phyloP scores from a whole-genome alignment of 2,113 vertebrate species.

The Nycticryphes semicollaris region DNA sequence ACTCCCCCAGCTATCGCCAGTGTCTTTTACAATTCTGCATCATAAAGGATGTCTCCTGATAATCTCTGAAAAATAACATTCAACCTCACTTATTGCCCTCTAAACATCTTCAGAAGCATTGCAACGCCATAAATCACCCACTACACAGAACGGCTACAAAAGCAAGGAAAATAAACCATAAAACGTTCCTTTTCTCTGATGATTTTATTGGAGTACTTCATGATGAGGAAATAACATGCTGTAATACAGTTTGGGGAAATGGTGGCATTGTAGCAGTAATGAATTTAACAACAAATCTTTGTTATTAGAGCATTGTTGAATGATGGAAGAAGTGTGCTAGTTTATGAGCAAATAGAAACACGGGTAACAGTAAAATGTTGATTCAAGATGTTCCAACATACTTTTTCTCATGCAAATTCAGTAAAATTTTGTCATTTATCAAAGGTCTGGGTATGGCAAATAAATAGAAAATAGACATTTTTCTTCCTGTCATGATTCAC shows the following conservation, averaged over 20 bases:
- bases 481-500: not conserved
- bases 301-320: not conserved
- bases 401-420: not conserved
- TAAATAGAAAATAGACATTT: not conserved
- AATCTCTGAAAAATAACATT: not conserved
- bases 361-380: not conserved
- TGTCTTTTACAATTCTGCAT: not conserved
- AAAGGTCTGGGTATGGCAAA: not conserved
- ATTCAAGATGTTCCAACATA: not conserved
- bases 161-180: not conserved
- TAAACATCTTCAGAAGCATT: not conserved
- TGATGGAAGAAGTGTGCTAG: not conserved
- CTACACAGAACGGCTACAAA: not conserved
- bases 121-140: not conserved
- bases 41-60: not conserved
- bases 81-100: not conserved
- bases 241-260: not conserved
- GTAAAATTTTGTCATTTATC: not conserved
- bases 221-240: not conserved
- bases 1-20: not conserved
- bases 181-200: not conserved
- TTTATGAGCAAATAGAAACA: not conserved
- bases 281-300: not conserved
- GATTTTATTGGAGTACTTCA: not conserved
- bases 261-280: not conserved